Conservation (phyloP, 2,888 invertebrate species). For the Malacosoma neustria region DNA sequence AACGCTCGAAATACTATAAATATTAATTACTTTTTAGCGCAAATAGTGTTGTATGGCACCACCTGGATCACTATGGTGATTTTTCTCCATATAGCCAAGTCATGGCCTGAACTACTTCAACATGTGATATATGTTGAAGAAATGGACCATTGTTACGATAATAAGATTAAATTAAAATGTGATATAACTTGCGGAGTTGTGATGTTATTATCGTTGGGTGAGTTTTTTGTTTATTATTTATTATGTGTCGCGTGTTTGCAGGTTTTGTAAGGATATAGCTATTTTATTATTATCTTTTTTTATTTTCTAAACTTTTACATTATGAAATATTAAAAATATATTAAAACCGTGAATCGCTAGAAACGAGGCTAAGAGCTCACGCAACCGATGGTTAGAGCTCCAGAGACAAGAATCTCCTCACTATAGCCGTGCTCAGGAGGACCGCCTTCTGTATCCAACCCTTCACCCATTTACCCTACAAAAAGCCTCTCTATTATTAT, state of each 20-base stretch:
- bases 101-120: slow-evolving; percentile 43
- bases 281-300: background rate
- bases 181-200: slow-evolving; percentile 47
- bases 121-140: slow-evolving; percentile 40
- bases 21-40: slow-evolving; percentile 41
- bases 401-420: too few species aligned
- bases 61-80: slow-evolving; percentile 44
- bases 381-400: too few species aligned
- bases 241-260: too few species aligned
- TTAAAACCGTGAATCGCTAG: too few species aligned
- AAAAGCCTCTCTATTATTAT: too few species aligned
- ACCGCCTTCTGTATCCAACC: too few species aligned
- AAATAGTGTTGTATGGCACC: slow-evolving; percentile 48
- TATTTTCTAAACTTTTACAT: slow-evolving; percentile 11
- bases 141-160: slow-evolving; percentile 41
- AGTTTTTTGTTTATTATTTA: slow-evolving; percentile 18
- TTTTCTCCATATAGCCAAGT: slow-evolving; percentile 40
- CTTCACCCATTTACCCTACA: too few species aligned
- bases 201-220: slow-evolving; percentile 37
- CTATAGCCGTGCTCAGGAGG: too few species aligned
- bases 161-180: slow-evolving; percentile 32
- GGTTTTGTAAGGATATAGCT: too few species aligned
- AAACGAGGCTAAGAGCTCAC: too few species aligned
- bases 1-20: too few species aligned
- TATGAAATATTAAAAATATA: too few species aligned